A percentile compares a stretch with the other conserved stretches of the same genome.
These are phyloP conservation scores for Drosophila maculinotata DNA, from an alignment of 2,888 invertebrate genomes.

Conservation along the genomic window DNA sequence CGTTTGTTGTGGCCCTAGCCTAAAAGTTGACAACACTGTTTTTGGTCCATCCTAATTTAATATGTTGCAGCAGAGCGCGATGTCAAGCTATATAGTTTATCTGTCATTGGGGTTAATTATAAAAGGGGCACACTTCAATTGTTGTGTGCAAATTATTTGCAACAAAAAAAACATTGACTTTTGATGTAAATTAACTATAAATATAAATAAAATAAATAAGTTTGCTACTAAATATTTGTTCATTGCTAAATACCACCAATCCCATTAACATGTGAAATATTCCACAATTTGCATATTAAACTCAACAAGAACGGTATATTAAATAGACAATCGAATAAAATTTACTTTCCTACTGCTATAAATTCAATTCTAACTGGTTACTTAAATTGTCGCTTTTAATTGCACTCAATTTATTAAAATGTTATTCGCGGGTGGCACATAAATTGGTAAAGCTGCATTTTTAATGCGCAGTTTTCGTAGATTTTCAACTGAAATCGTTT, in stretches of 20 bases:
- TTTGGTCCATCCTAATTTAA: background rate
- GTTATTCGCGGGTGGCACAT: conserved; percentile 16
- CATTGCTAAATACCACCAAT: too few relatives aligned
- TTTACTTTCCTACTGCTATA: background rate
- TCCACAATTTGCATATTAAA: too few relatives aligned
- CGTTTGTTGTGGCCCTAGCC: conserved; percentile 10
- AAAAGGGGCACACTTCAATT: too few relatives aligned
- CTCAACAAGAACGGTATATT: background rate
- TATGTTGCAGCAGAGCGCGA: too few relatives aligned
- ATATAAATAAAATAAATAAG: background rate
- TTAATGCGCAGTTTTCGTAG: conserved; percentile 1
- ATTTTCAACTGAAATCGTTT: conserved; percentile 3
- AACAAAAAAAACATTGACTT: too few relatives aligned
- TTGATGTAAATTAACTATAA: too few relatives aligned
- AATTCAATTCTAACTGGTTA: background rate
- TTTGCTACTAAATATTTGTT: too few relatives aligned
- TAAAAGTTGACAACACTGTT: conserved; percentile 29
- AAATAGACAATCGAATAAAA: background rate
- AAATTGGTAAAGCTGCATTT: conserved; percentile 23
- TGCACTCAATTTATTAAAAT: conserved; percentile 27
- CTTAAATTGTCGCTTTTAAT: conserved; percentile 6
- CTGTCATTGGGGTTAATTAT: too few relatives aligned
- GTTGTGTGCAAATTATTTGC: too few relatives aligned
- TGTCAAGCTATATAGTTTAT: too few relatives aligned
- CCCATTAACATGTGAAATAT: too few relatives aligned